Conservation (phyloP, 2,113 vertebrate species). For the Pluvialis apricaria region DNA sequence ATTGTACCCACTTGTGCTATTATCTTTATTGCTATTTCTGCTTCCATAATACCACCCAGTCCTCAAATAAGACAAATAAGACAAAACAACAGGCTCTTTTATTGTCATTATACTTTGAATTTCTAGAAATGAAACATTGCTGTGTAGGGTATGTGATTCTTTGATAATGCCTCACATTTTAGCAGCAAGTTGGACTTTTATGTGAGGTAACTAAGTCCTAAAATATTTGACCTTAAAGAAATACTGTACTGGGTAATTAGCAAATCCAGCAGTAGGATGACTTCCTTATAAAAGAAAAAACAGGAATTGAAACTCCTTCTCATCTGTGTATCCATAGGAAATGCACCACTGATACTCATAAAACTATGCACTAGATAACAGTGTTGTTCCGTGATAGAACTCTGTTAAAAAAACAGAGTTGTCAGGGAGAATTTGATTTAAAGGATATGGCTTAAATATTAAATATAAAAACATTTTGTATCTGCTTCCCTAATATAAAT, state of each 20-base stretch:
- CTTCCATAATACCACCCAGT: background rate
- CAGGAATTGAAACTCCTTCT: background rate
- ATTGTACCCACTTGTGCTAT: background rate
- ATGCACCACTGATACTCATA: background rate
- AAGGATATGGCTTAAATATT: background rate
- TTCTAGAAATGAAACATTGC: background rate
- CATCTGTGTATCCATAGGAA: background rate
- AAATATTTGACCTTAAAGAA: background rate
- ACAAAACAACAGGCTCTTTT: background rate
- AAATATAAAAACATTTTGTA: background rate
- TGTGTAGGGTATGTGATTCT: background rate
- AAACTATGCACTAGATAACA: background rate
- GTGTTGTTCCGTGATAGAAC: background rate
- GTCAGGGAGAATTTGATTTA: background rate
- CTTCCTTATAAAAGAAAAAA: background rate
- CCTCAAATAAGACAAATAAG: background rate
- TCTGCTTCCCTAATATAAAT: background rate
- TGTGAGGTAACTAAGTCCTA: background rate
- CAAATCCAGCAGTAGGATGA: background rate
- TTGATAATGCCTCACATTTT: background rate
- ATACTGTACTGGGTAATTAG: background rate
- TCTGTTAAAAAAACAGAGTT: background rate
- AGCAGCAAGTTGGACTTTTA: background rate
- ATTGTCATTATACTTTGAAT: background rate
- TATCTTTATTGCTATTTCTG: background rate